Conservation (phyloP, 2,888 invertebrate species). For the Yponomeuta cagnagella region DNA sequence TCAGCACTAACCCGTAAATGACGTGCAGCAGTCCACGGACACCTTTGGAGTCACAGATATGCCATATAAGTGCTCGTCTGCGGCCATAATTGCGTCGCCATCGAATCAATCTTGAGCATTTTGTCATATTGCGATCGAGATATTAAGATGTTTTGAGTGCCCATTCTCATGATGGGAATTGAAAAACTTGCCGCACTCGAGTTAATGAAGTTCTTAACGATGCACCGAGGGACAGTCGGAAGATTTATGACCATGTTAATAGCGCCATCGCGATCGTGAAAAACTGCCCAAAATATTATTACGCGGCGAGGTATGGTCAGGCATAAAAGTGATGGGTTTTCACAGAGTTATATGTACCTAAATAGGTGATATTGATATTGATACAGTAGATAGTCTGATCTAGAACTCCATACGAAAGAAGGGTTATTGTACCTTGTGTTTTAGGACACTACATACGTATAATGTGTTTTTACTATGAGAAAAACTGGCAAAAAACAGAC, state of each 20-base stretch:
- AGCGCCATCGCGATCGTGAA: conserved; percentile 27
- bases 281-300: conserved; percentile 36
- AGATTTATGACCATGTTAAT: conserved; percentile 65
- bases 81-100: conserved; percentile 10
- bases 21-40: neutral
- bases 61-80: neutral
- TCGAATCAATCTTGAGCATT: conserved; percentile 46
- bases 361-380: too few species aligned
- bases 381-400: too few species aligned
- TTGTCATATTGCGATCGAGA: conserved; percentile 45
- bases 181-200: conserved; percentile 49
- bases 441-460: too few species aligned
- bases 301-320: conserved; percentile 20
- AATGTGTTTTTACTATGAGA: too few species aligned
- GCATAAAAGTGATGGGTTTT: conserved; percentile 14
- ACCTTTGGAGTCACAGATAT: neutral
- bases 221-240: conserved; percentile 42
- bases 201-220: conserved; percentile 68
- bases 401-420: too few species aligned
- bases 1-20: neutral
- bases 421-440: too few species aligned
- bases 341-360: too few species aligned
- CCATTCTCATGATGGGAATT: conserved; percentile 47
- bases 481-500: too few species aligned
- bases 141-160: conserved; percentile 49